Conservation (phyloP, 2,113 vertebrate species). For the Odobenus rosmarus region DNA sequence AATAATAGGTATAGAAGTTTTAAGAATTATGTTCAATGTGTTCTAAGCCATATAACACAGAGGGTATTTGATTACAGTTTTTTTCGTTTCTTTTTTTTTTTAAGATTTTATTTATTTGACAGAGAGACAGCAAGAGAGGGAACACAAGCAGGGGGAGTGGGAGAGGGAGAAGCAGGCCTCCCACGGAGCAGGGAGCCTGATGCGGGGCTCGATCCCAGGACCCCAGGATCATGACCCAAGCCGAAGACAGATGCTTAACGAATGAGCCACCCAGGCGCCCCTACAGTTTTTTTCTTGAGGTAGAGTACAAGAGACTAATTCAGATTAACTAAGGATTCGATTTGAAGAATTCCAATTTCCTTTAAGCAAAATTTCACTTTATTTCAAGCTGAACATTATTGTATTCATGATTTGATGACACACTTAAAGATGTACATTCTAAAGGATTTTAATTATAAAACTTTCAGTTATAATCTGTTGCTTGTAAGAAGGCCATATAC, state of each 20-base stretch:
- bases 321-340: neutral
- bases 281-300: neutral
- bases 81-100: neutral
- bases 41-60: neutral
- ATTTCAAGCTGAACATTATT: constrained; percentile 26
- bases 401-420: constrained; percentile 33
- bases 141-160: too few relatives aligned
- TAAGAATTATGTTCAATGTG: neutral
- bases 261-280: too few relatives aligned
- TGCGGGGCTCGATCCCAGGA: too few relatives aligned
- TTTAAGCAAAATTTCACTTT: constrained; percentile 52
- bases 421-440: neutral
- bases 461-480: neutral
- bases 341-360: constrained; percentile 9
- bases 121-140: too few relatives aligned
- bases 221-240: too few relatives aligned
- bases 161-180: too few relatives aligned
- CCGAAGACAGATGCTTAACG: too few relatives aligned
- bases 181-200: too few relatives aligned
- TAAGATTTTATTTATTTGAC: too few relatives aligned
- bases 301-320: neutral
- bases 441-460: constrained; percentile 26
- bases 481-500: neutral
- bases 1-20: neutral
- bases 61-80: neutral